Base-by-base conservation (phyloP, 2,888 invertebrate species). In the Andricus quercusramuli region DNA sequence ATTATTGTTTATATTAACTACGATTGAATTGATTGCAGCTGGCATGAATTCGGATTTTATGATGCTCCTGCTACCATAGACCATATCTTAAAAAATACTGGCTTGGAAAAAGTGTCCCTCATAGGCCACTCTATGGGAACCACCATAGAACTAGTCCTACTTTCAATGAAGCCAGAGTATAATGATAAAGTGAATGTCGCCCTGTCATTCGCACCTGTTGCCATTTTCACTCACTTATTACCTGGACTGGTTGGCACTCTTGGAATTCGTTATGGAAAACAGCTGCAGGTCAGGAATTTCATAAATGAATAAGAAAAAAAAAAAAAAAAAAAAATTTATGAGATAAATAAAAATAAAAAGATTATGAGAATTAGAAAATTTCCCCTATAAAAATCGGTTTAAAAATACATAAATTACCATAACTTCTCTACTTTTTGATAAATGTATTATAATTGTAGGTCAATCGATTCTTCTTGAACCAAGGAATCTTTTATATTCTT, bases 111-210 rank as follows among this genome's bases (percentile, higher is more conserved):
- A 79, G 78, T 90, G 13, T 86, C 90, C 1, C 78, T 90, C 51
- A 83, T 90, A 68, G 90, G 90, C 17, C 88, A 90, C 77, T 90
- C 90, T 6, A 90, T 90, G 90, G 90, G 90, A n/a, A 83, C 87
- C 41, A 89, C 90, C 3, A 83, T 87, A 8, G 81, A 85, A 70
- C 83, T 89, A 79, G 90, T 90, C 68, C 83, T 90, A 47, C 86
- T 90, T 47, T 90, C 90, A n/a, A 81, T 83, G 83, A 85, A 83
- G 44, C 89, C 89, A 6, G 88, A 90, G 80, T 90, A 89, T 81
- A 90, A 90, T 83, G 82, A 85, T 29, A 90, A 89, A 84, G 85
- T 90, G 78, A 87, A 87, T 78, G 88, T 87, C 32, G 86, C 86
- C 68, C 78, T 89, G 79, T 82, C 86, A 22, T 89, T 89, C 76